phyloP scores from a whole-genome alignment of 2,113 vertebrate genomes.

The Heptranchias perlo region DNA sequence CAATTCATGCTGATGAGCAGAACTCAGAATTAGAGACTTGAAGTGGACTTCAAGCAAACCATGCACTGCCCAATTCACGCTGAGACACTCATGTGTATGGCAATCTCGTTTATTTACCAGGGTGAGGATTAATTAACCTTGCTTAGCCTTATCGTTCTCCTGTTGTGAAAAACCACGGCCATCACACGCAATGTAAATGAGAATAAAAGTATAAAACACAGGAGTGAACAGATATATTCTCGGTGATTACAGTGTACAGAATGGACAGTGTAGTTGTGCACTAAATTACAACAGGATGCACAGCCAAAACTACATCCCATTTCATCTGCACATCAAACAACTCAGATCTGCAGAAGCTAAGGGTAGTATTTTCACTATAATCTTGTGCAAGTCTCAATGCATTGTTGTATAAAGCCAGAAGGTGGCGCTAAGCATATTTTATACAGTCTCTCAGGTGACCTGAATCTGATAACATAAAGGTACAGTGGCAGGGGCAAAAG shows the following conservation, averaged over 20 bases:
- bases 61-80: background rate
- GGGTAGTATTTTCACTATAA: background rate
- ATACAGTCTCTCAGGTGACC: background rate
- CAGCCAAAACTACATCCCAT: background rate
- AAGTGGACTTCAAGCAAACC: background rate
- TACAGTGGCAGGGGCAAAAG: background rate
- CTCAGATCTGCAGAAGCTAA: background rate
- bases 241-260: background rate
- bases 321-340: background rate
- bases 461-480: background rate
- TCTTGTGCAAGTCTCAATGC: background rate
- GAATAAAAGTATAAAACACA: background rate
- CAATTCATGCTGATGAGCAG: background rate
- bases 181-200: background rate
- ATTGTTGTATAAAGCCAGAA: background rate
- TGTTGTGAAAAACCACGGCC: background rate
- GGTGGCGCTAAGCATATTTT: constrained; percentile 5
- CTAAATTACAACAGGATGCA: background rate
- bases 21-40: background rate
- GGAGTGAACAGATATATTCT: background rate
- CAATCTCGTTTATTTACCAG: background rate
- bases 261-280: background rate
- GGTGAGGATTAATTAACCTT: background rate
- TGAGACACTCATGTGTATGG: background rate
- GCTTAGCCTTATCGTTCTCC: background rate